These are phyloP conservation scores for Gambusia affinis DNA, from an alignment of 2,113 vertebrate genomes.

Conservation along the genomic window DNA sequence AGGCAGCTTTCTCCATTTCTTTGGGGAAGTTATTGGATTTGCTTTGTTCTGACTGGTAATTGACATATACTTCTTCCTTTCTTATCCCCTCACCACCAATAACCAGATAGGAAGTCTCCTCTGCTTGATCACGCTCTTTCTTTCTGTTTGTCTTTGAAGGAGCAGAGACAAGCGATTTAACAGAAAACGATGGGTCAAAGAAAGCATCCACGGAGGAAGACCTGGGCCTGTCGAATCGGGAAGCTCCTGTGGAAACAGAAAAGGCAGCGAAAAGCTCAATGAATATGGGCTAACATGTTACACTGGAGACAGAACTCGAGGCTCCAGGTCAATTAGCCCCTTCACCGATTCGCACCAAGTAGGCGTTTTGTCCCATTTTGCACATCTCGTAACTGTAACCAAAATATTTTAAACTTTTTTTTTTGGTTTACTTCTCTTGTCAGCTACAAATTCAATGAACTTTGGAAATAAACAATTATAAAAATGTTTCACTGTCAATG, in stretches of 20 bases:
- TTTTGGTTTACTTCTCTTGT: not conserved
- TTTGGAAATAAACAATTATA: not conserved
- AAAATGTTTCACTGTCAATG: too few species aligned
- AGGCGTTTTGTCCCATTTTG: too few species aligned
- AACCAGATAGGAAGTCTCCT: slow-evolving; percentile 71
- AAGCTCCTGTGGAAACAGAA: slow-evolving; percentile 71
- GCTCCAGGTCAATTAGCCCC: not conserved
- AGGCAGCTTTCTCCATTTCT: slow-evolving; percentile 26
- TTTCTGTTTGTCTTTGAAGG: slow-evolving; percentile 43
- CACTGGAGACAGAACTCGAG: slow-evolving; percentile 35
- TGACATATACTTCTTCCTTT: slow-evolving; percentile 58
- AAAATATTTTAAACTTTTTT: not conserved
- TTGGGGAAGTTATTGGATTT: slow-evolving; percentile 33
- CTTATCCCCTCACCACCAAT: slow-evolving; percentile 56
- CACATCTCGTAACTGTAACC: too few species aligned
- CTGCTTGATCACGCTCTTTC: slow-evolving; percentile 42
- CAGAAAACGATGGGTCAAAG: slow-evolving; percentile 61
- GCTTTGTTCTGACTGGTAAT: slow-evolving; percentile 55
- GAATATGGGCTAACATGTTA: slow-evolving; percentile 1
- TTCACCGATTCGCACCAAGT: not conserved
- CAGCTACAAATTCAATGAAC: not conserved
- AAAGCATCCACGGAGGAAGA: slow-evolving; percentile 77
- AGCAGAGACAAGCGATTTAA: slow-evolving; percentile 33
- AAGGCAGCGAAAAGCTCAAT: slow-evolving; percentile 11
- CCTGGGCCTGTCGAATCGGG: slow-evolving; percentile 59